These are phyloP conservation scores for Tachina grossa DNA, from an alignment of 2,888 invertebrate species.

Conservation along the genomic window DNA sequence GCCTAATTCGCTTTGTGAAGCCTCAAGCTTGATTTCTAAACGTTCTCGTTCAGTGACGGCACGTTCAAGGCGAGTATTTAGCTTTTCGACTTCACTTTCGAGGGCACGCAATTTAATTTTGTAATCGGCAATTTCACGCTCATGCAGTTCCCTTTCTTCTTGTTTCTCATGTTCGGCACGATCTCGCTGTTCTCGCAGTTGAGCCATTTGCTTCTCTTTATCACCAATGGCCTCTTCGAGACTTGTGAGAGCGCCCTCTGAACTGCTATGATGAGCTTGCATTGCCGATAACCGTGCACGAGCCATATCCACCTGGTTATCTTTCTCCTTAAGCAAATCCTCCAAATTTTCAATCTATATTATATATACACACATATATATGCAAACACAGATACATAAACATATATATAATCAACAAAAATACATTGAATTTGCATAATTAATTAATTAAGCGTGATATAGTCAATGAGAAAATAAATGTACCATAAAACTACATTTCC, in stretches of 20 bases:
- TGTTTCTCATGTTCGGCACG: constrained; percentile 97
- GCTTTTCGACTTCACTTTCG: constrained; percentile 95
- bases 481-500: constrained; percentile 5
- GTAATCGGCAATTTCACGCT: constrained; percentile 96
- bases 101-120: constrained; percentile 96
- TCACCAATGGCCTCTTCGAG: constrained; percentile 97
- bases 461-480: constrained; percentile 53
- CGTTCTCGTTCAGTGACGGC: constrained; percentile 95
- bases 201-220: constrained; percentile 98
- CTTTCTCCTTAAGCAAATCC: constrained; percentile 98
- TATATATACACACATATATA: constrained; percentile 26
- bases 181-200: constrained; percentile 95
- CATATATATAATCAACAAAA: constrained; percentile 29
- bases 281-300: constrained; percentile 94
- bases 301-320: constrained; percentile 98
- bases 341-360: constrained; percentile 97
- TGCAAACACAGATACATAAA: constrained; percentile 7
- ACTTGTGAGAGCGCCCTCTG: constrained; percentile 95
- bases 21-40: constrained; percentile 94
- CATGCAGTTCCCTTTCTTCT: constrained; percentile 96
- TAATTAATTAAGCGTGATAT: not conserved
- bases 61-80: constrained; percentile 93
- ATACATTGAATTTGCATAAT: not conserved
- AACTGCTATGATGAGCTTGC: constrained; percentile 97
- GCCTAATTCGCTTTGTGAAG: constrained; percentile 95